A percentile compares a stretch with the other conserved stretches of the same genome.
Evolutionary conservation across 2,888 invertebrate genomes (phyloP).

Genomic region (Syrista parreyssii): DNA sequence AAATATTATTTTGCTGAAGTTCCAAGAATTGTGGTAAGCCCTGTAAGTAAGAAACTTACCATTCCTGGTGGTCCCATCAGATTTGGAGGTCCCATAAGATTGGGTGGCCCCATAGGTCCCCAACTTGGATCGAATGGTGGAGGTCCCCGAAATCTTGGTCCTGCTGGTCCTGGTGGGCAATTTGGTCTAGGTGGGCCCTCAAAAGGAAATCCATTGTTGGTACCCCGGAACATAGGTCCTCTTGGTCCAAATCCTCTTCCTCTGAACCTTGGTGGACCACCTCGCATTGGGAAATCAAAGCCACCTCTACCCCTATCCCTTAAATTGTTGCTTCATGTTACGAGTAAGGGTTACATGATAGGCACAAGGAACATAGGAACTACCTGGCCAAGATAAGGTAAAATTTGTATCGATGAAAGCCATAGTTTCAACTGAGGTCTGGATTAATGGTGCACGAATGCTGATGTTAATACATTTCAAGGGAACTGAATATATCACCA

Average conservation of each 20-base stretch:
- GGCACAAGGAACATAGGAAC: neutral
- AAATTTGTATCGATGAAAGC: neutral
- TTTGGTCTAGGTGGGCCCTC: conserved; percentile 68
- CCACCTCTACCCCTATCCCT: conserved; percentile 65
- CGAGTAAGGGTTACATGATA: neutral
- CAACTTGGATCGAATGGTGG: conserved; percentile 77
- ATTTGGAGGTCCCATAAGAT: conserved; percentile 51
- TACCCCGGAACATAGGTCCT: conserved; percentile 67
- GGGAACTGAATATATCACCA: neutral
- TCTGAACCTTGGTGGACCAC: conserved; percentile 74
- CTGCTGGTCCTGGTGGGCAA: conserved; percentile 63
- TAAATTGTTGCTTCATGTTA: conserved; percentile 25
- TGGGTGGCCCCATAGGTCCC: conserved; percentile 73
- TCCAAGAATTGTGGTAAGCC: conserved; percentile 9
- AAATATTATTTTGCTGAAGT: conserved; percentile 25
- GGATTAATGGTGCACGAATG: neutral
- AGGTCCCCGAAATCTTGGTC: conserved; percentile 68
- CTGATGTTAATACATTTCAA: neutral
- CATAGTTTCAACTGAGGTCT: neutral
- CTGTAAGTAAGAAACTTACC: conserved; percentile 45
- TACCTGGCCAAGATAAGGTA: neutral
- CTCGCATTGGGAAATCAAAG: conserved; percentile 62
- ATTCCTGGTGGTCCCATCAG: conserved; percentile 67
- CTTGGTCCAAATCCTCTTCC: conserved; percentile 73
- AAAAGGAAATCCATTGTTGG: conserved; percentile 66